These are phyloP conservation scores for Mareca penelope DNA, from an alignment of 2,797 vertebrate genomes.

Conservation along the genomic window DNA sequence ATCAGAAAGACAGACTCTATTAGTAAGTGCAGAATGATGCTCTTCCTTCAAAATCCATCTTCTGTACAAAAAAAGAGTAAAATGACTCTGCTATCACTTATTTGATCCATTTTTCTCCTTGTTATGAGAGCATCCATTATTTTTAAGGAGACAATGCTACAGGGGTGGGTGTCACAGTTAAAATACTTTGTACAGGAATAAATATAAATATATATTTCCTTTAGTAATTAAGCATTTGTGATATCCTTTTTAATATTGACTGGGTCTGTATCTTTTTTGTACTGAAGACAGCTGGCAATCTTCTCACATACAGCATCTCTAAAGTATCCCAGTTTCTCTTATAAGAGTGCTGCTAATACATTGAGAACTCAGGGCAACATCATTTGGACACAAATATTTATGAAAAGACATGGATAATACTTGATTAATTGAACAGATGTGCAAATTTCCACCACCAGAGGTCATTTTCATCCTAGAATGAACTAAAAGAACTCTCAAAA, in stretches of 20 bases:
- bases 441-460: constrained; percentile 50
- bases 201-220: not conserved
- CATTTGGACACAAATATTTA: not conserved
- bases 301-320: not conserved
- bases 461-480: constrained; percentile 57
- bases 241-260: not conserved
- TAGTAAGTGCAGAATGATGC: not conserved
- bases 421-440: constrained; percentile 15
- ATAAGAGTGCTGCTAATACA: not conserved
- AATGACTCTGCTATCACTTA: not conserved
- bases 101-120: not conserved
- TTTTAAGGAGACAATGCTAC: not conserved
- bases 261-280: not conserved
- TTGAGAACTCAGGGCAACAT: not conserved
- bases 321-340: not conserved
- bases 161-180: not conserved
- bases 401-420: not conserved
- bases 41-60: not conserved
- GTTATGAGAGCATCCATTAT: not conserved
- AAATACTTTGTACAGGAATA: not conserved
- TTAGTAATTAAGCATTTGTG: not conserved
- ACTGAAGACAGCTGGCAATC: not conserved
- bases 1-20: not conserved
- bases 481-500: not conserved
- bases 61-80: not conserved